Percentiles rank a stretch among this genome's conserved stretches.
Evolutionary conservation across 35 echinoderm and acorn worm species (phyloP).

Genomic region (Strongylocentrotus purpuratus): DNA sequence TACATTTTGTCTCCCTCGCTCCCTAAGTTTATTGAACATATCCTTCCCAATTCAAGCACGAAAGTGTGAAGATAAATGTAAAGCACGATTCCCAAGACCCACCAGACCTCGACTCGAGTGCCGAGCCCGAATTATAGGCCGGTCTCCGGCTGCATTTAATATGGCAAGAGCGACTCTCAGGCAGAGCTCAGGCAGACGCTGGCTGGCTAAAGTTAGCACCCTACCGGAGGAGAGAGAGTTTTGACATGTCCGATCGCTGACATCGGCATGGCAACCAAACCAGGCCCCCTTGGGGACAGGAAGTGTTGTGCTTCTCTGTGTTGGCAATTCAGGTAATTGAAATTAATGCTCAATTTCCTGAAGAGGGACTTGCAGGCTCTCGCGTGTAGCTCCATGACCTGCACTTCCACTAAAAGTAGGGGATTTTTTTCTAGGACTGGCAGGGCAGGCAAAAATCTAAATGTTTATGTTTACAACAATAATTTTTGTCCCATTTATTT

Average conservation of each 20-base stretch:
- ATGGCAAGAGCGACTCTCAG: neutral
- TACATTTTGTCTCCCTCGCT: neutral
- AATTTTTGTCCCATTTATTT: neutral
- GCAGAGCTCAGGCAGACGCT: no score
- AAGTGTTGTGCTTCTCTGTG: conserved; percentile 53
- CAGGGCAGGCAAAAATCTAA: neutral
- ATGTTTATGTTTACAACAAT: neutral
- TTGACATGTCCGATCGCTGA: conserved; percentile 34
- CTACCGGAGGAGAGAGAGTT: neutral
- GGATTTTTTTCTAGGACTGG: neutral
- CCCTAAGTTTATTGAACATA: neutral
- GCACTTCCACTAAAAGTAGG: conserved; percentile 1
- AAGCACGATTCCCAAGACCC: neutral
- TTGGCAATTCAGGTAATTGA: conserved; percentile 67
- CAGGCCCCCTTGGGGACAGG: conserved; percentile 49
- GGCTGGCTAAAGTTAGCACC: conserved; percentile 8
- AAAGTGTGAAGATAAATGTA: neutral
- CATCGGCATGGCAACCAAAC: conserved; percentile 40
- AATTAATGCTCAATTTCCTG: conserved; percentile 55
- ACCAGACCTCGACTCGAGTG: no score
- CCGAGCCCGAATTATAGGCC: no score
- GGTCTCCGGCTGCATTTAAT: neutral
- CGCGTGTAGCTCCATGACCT: neutral
- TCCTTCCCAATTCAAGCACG: neutral
- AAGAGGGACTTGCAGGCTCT: conserved; percentile 31